A percentile compares a stretch with the other conserved stretches of the same genome.
Conservation (phyloP, 2,888 invertebrate species). For the Drosophila robusta region DNA sequence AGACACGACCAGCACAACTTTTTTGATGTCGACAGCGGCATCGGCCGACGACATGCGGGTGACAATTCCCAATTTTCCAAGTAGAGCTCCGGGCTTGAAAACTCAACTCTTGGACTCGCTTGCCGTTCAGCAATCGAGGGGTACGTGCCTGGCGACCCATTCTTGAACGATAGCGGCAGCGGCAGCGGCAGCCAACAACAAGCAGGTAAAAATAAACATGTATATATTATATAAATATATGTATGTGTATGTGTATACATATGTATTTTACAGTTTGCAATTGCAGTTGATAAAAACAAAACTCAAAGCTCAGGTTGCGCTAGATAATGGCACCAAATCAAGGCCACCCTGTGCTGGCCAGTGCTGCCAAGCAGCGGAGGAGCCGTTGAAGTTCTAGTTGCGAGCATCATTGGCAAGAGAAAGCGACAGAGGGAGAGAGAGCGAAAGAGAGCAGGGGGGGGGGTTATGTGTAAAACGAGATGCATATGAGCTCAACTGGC, state of each 20-base stretch:
- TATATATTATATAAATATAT: slow-evolving; percentile 4
- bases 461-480: not conserved
- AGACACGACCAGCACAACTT: slow-evolving; percentile 61
- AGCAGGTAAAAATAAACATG: too few species aligned
- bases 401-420: slow-evolving; percentile 20
- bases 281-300: slow-evolving; percentile 49
- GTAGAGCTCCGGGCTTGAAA: slow-evolving; percentile 35
- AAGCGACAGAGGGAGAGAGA: not conserved
- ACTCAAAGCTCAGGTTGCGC: slow-evolving; percentile 66
- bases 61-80: slow-evolving; percentile 58
- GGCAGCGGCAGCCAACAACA: not conserved
- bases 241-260: slow-evolving; percentile 9
- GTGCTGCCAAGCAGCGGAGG: slow-evolving; percentile 5
- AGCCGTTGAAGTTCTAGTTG: slow-evolving; percentile 33
- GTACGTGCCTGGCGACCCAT: slow-evolving; percentile 61
- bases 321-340: slow-evolving; percentile 29
- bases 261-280: slow-evolving; percentile 32
- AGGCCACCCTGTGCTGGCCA: slow-evolving; percentile 44
- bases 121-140: slow-evolving; percentile 45
- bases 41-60: slow-evolving; percentile 56
- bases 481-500: slow-evolving; percentile 24
- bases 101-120: slow-evolving; percentile 17
- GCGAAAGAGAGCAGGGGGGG: not conserved
- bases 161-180: slow-evolving; percentile 34
- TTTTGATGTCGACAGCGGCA: slow-evolving; percentile 2